A percentile compares a stretch with the other conserved stretches of the same genome.
Conservation (phyloP, 2,888 invertebrate species). For the Oasisia sp. region DNA sequence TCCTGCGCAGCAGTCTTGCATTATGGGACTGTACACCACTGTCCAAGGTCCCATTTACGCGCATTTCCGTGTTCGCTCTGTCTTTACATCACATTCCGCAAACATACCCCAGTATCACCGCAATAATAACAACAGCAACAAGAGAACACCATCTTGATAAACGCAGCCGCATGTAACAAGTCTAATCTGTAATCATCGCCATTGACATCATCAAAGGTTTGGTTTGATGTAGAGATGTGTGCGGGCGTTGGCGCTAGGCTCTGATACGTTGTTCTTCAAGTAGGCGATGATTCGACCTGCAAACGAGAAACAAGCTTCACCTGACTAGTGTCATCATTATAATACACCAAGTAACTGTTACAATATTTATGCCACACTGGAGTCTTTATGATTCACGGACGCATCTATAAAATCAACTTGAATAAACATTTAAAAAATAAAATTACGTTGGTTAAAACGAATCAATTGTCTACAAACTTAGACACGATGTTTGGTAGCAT, state of each 20-base stretch:
- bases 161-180: not conserved
- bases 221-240: constrained; percentile 26
- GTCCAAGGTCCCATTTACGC: not conserved
- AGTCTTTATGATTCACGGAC: not conserved
- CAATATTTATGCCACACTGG: not conserved
- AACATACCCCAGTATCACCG: not conserved
- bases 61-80: not conserved
- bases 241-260: not conserved
- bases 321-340: too few relatives aligned
- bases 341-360: not conserved
- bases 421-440: not conserved
- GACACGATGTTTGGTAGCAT: not conserved
- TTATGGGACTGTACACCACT: not conserved
- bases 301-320: constrained; percentile 30
- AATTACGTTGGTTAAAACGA: not conserved
- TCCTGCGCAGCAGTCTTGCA: not conserved
- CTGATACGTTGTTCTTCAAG: constrained; percentile 50
- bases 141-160: not conserved
- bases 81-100: not conserved
- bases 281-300: constrained; percentile 58
- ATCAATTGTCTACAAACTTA: not conserved
- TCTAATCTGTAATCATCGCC: not conserved
- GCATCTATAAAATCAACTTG: not conserved
- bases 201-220: not conserved
- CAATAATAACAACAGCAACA: not conserved